These are phyloP conservation scores for Rattus norvegicus DNA, from an alignment of 2,113 vertebrate genomes.

Conservation along the genomic window GRCr8 NC_086024.1:137835001-137835500, in stretches of 20 bases:
- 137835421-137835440: too few species aligned
- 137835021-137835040: conserved; percentile 77
- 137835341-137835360: background rate
- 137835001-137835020: conserved; percentile 76
- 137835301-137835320: background rate
- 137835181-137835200: background rate
- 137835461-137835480: background rate
- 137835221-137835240: background rate
- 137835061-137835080: conserved; percentile 53
- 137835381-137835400: background rate
- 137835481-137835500: conserved; percentile 75
- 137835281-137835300: background rate
- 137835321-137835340: background rate
- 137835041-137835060: conserved; percentile 56
- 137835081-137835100: background rate
- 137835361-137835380: background rate
- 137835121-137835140: background rate
- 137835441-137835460: background rate
- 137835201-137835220: background rate
- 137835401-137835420: background rate
- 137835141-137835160: too few species aligned
- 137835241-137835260: background rate
- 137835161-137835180: background rate
- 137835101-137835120: background rate
- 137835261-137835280: background rate